Percentiles rank a stretch among this genome's conserved stretches.
These are phyloP conservation scores for Odontomachus brunneus DNA, from an alignment of 1,140 invertebrate species.

Conservation along the genomic window DNA sequence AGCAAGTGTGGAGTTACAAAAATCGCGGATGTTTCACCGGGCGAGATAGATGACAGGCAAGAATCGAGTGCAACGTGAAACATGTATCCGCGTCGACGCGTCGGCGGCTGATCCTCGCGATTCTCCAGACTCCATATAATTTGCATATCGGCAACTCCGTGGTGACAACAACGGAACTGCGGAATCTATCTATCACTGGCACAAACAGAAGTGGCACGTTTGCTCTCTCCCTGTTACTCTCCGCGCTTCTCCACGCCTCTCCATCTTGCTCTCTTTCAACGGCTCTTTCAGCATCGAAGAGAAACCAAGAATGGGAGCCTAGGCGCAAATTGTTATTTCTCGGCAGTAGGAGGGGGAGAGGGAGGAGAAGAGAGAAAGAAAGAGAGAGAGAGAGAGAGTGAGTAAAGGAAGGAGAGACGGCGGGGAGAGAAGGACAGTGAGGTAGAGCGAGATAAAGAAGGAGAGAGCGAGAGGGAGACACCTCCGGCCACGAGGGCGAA, in stretches of 20 bases:
- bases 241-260: not conserved
- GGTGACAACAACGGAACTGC: not conserved
- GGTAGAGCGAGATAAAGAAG: not conserved
- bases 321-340: constrained; percentile 71
- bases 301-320: constrained; percentile 62
- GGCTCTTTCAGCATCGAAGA: constrained; percentile 24
- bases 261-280: constrained; percentile 21
- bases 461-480: constrained; percentile 49
- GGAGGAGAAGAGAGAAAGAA: not conserved
- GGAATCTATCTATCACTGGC: constrained; percentile 3
- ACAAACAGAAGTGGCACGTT: constrained; percentile 46
- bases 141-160: not conserved
- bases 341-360: constrained; percentile 28
- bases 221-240: constrained; percentile 3
- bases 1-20: not conserved
- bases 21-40: not conserved
- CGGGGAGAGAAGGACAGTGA: no score
- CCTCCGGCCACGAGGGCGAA: constrained; percentile 74
- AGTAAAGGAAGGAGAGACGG: constrained; percentile 7
- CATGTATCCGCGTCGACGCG: not conserved
- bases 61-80: not conserved
- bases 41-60: not conserved
- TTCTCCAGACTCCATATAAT: not conserved
- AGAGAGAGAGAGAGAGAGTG: constrained; percentile 1
- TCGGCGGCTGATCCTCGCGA: not conserved